A percentile compares a stretch with the other conserved stretches of the same genome.
Conservation (phyloP, 2,888 invertebrate genomes). For the Meghimatium bilineatum region DNA sequence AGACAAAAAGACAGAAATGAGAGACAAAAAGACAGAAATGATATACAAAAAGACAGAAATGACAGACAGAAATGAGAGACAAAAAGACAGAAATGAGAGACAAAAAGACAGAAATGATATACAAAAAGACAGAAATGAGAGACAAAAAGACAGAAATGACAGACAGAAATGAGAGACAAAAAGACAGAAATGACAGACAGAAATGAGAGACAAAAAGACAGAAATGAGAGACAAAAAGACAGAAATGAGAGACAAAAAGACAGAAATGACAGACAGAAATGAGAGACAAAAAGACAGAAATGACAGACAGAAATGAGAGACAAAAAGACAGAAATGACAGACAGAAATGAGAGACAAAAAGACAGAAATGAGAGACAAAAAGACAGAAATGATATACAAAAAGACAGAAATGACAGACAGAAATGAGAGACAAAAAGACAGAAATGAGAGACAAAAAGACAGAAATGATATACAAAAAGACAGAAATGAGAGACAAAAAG, state of each 20-base stretch:
- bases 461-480: too few species aligned
- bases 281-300: not conserved
- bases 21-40: too few species aligned
- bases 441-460: not conserved
- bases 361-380: too few species aligned
- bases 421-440: not conserved
- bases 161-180: not conserved
- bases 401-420: not conserved
- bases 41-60: not conserved
- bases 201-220: not conserved
- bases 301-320: not conserved
- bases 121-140: too few species aligned
- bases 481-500: too few species aligned
- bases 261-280: too few species aligned
- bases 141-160: too few species aligned
- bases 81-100: not conserved
- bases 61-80: not conserved
- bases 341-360: not conserved
- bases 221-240: not conserved
- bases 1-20: not conserved
- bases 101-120: not conserved
- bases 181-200: not conserved
- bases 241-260: not conserved
- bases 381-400: too few species aligned
- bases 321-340: not conserved